These are phyloP conservation scores for Cairina moschata DNA, from an alignment of 2,113 vertebrate genomes.

Conservation along the genomic window DNA sequence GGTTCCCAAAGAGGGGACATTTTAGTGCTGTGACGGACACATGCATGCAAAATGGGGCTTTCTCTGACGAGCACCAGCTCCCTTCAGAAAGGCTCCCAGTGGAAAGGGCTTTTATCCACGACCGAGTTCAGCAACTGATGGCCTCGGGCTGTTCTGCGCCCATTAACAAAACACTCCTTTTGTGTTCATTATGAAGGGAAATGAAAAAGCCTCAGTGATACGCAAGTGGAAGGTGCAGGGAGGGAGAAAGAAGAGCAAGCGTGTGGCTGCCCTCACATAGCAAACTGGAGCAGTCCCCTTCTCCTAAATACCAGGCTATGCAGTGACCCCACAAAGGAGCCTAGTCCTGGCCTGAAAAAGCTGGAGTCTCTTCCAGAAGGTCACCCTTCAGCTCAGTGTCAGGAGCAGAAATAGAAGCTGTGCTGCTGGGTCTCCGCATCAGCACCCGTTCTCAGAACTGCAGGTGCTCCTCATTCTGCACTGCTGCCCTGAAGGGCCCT, in stretches of 20 bases:
- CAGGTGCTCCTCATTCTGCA: not conserved
- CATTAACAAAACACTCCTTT: not conserved
- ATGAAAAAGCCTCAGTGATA: not conserved
- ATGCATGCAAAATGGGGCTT: not conserved
- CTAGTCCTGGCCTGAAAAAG: not conserved
- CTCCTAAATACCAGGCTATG: not conserved
- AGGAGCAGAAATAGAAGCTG: not conserved
- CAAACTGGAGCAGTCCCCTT: not conserved
- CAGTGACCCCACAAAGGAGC: not conserved
- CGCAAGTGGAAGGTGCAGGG: not conserved
- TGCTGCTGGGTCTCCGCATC: not conserved
- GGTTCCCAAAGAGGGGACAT: not conserved
- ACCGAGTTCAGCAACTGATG: accelerated
- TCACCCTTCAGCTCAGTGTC: not conserved
- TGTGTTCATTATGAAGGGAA: not conserved
- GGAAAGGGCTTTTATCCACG: not conserved
- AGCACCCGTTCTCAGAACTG: not conserved
- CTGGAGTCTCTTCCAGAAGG: not conserved
- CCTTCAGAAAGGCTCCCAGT: not conserved
- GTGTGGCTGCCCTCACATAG: not conserved
- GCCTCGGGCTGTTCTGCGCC: not conserved
- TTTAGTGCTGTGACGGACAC: not conserved
- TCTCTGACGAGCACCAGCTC: not conserved
- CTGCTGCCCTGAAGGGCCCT: not conserved
- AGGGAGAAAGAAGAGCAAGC: not conserved